Conservation (phyloP, 2,113 vertebrate species). For the Azemiops feae region DNA sequence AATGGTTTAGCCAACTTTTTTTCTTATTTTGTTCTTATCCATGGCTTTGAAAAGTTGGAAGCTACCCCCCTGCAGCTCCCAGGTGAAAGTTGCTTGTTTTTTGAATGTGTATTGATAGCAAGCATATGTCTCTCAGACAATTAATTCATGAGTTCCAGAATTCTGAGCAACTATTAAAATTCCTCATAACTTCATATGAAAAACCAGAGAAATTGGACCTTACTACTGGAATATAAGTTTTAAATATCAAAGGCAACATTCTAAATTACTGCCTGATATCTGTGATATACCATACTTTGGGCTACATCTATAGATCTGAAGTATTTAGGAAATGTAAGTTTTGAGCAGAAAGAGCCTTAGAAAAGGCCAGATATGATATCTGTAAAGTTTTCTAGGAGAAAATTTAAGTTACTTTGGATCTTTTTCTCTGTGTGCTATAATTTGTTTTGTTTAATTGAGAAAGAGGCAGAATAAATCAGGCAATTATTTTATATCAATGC, state of each 20-base stretch:
- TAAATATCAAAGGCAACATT: slow-evolving; percentile 34
- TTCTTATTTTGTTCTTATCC: neutral
- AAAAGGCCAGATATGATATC: slow-evolving; percentile 13
- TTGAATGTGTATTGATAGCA: neutral
- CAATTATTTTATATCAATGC: neutral
- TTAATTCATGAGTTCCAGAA: slow-evolving; percentile 4
- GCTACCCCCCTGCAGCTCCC: neutral
- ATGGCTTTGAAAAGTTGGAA: neutral
- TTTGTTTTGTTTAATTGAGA: neutral
- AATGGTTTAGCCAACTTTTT: neutral
- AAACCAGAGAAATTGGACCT: slow-evolving; percentile 26
- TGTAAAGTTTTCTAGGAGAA: neutral
- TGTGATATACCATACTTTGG: neutral
- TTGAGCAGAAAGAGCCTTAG: neutral
- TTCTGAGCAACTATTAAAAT: slow-evolving; percentile 21
- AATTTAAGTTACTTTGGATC: neutral
- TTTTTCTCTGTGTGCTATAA: neutral
- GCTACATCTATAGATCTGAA: neutral
- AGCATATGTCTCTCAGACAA: slow-evolving; percentile 18
- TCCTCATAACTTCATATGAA: neutral
- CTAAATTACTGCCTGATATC: slow-evolving; percentile 23
- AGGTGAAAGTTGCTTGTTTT: slow-evolving; percentile 19
- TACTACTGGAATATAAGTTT: slow-evolving; percentile 20
- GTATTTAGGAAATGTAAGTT: slow-evolving; percentile 1
- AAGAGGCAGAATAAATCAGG: neutral